Base-by-base conservation (phyloP, 2,888 invertebrate species). In the Tanytarsus gracilentus region DNA sequence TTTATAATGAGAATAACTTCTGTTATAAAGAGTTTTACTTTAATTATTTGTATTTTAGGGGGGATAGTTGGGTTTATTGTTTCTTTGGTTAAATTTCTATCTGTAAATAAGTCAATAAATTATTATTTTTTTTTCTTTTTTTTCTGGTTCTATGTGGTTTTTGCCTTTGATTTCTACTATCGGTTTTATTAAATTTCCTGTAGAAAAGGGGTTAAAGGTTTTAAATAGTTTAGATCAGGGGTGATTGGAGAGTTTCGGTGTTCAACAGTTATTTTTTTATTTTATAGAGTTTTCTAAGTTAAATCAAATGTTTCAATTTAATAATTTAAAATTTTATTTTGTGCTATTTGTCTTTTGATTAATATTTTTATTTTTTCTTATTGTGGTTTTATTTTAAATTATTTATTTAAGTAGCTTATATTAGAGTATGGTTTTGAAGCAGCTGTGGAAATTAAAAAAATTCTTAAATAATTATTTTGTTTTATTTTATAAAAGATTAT, bases 1-100 rank as follows among this genome's bases (percentile, higher is more conserved):
- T 70, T 71, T 71, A 74, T 77, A 68, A 76, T 80, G 77, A 76
- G 75, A 77, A 74, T 80, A 66, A 70, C 77, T 64, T 67, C 71
- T 63, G 69, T 69, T 72, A 68, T 80, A 69, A 80, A 80, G 68
- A 68, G 78, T 65, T 73, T 80, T 69, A 75, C 77, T 49, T 74
- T 79, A 72, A 71, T 77, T 71, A 71, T 78, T 1, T 76, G 71
- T 69, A 63, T 78, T 61, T 1, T 74, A 4, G 78, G 79, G 0
- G 67, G 68, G 1, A 59, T 74, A 1, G 40, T 76, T 63, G 78
- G 78, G 0, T 75, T 69, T 71, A 66, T 75, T 63, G 63, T 78
- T 68, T 75, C 75, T 66, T 73, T 71, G 67, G 73, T 76, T 67
- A 70, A 66, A 61, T 74, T 72, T 64, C 72, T 70, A 73, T 75